A percentile compares a stretch with the other conserved stretches of the same genome.
These are phyloP conservation scores for Lerema accius DNA, from an alignment of 1,140 invertebrate species.

Conservation along the genomic window DNA sequence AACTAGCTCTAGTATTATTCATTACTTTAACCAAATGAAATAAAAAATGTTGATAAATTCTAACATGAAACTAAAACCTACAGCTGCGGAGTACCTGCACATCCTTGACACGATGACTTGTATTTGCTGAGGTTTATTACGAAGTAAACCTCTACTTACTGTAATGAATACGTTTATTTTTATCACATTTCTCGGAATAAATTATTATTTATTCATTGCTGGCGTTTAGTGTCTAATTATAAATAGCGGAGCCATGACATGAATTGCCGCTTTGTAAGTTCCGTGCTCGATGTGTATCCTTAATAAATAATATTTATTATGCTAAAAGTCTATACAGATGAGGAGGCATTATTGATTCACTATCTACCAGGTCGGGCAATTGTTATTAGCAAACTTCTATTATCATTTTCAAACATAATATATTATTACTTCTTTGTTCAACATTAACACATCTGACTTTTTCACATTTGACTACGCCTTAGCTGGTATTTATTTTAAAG, in stretches of 20 bases:
- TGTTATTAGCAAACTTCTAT: too few relatives aligned
- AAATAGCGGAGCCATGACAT: slow-evolving; percentile 10
- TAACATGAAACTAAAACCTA: neutral
- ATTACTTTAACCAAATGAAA: neutral
- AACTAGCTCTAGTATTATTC: neutral
- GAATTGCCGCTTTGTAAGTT: neutral
- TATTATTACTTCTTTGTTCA: too few relatives aligned
- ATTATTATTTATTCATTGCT: slow-evolving; percentile 12
- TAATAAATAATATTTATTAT: too few relatives aligned
- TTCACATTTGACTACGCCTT: too few relatives aligned
- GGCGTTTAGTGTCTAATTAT: slow-evolving; percentile 8
- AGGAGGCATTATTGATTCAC: too few relatives aligned
- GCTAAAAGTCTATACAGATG: too few relatives aligned
- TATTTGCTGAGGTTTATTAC: slow-evolving; percentile 6
- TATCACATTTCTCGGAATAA: slow-evolving; percentile 16
- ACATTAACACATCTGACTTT: too few relatives aligned
- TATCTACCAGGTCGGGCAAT: too few relatives aligned
- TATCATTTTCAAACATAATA: too few relatives aligned
- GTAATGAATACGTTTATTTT: slow-evolving; percentile 15
- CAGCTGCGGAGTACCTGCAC: neutral
- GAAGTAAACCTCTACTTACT: slow-evolving; percentile 13
- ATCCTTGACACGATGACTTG: slow-evolving; percentile 11
- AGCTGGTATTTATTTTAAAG: too few relatives aligned
- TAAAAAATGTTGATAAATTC: neutral
- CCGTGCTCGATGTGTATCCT: too few relatives aligned